phyloP scores from a whole-genome alignment of 1,140 invertebrate species.

The Centruroides sculpturatus region DNA sequence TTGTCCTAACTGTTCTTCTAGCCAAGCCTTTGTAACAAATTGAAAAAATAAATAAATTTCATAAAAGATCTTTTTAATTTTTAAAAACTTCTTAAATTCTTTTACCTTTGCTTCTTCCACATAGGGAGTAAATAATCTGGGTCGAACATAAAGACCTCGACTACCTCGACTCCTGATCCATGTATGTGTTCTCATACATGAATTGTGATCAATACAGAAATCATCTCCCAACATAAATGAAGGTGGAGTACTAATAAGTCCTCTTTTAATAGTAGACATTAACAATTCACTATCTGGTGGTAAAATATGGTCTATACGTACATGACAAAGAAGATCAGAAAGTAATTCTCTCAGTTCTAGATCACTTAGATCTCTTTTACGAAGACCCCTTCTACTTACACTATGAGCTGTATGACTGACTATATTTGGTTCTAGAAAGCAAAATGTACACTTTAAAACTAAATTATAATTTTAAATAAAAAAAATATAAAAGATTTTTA shows the following conservation, averaged over 20 bases:
- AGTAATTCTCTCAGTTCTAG: constrained; percentile 72
- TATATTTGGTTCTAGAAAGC: constrained; percentile 64
- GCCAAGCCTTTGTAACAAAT: constrained; percentile 40
- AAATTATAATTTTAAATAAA: neutral
- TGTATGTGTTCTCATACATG: constrained; percentile 33
- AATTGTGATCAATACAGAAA: constrained; percentile 4
- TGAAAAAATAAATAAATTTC: constrained; percentile 7
- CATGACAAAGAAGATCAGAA: constrained; percentile 60
- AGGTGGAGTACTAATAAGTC: constrained; percentile 67
- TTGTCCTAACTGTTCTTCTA: constrained; percentile 64
- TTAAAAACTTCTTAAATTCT: neutral
- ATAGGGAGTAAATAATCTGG: constrained; percentile 81
- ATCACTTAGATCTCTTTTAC: constrained; percentile 69
- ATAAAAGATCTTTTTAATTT: neutral
- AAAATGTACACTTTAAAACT: neutral
- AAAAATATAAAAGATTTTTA: neutral
- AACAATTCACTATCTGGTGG: constrained; percentile 71
- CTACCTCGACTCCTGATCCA: constrained; percentile 66
- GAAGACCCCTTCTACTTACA: constrained; percentile 67
- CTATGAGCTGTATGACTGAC: constrained; percentile 82
- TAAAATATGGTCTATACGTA: constrained; percentile 76
- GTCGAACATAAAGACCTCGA: constrained; percentile 63
- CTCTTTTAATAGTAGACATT: constrained; percentile 55
- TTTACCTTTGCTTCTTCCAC: constrained; percentile 79
- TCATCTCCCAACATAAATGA: constrained; percentile 66